Base-by-base conservation (phyloP, 2,888 invertebrate genomes). In the Temnothorax unifasciatus region DNA sequence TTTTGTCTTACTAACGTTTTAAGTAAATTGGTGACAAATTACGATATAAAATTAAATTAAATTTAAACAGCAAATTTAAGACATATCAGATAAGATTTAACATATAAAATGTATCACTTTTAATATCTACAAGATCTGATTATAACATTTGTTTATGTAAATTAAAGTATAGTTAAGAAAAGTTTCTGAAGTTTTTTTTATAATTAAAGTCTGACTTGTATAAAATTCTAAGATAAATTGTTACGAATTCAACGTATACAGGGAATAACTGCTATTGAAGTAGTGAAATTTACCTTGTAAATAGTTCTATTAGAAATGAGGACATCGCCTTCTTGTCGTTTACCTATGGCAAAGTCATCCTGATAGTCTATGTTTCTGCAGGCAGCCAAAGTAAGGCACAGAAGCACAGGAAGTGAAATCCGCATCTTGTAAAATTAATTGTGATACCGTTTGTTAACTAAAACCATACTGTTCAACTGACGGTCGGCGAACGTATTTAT, bases 371-470 rank as follows among this genome's bases (percentile, higher is more conserved):
- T 34, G 34, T 75, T 54, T 47, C 59, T 89, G 25, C 74, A 85
- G 15, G 85, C 79, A 21, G 89, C 74, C 79, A 92, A 25, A 0
- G 86, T 87, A 0, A 93, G 69, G 74, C 92, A 91, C 41, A 89
- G 61, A 50, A 88, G 38, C 11, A 86, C 81, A 34, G 88, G 77
- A 38, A 83, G 8, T 41, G 47, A 52, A 3, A 44, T 47, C 11
- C 85, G 83, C 90, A 90, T 90, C 11, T 86, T 85, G 9, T 25
- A 13, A 21, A 6, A 6, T 3, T 77, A 21, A 18, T 50, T 57
- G 38, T 52, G 4, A 1, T n/a, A 13, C 34, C 29, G 50, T 71
- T 21, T n/a, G 38, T 47, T 34, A 25, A 38, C 21, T 21, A 15
- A 74, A 73, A 57, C 73, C 44, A 66, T 57, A 84, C 74, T 85